These are phyloP conservation scores for Selene dorsalis DNA, from an alignment of 2,797 vertebrate species.

Conservation along the genomic window DNA sequence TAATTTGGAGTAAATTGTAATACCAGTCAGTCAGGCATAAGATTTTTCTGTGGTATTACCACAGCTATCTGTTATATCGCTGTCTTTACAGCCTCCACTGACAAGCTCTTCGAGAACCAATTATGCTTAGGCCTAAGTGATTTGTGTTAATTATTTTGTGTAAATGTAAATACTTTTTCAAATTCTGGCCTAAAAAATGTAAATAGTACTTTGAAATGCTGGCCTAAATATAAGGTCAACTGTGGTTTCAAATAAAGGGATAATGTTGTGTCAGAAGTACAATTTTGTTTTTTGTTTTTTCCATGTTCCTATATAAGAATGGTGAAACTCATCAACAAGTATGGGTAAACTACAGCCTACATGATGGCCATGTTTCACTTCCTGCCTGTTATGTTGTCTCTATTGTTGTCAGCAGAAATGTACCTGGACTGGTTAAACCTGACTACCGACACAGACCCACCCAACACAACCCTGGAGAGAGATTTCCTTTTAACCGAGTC, in stretches of 20 bases:
- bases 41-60: neutral
- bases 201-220: constrained; percentile 13
- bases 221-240: neutral
- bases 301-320: neutral
- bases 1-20: neutral
- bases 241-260: constrained; percentile 62
- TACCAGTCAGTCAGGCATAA: neutral
- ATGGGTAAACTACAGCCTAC: neutral
- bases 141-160: constrained; percentile 31
- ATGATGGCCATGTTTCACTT: neutral
- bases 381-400: constrained; percentile 27
- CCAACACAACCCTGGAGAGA: constrained; percentile 54
- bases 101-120: constrained; percentile 50
- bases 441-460: constrained; percentile 48
- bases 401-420: constrained; percentile 63
- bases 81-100: constrained; percentile 22
- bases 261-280: neutral
- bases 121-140: constrained; percentile 40
- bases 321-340: neutral
- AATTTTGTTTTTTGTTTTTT: constrained; percentile 9
- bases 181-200: constrained; percentile 9
- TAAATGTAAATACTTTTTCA: constrained; percentile 36
- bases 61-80: neutral
- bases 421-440: constrained; percentile 69
- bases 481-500: constrained; percentile 32